phyloP scores from a whole-genome alignment of 2,888 invertebrate genomes.

The Sphaerophoria taeniata region DNA sequence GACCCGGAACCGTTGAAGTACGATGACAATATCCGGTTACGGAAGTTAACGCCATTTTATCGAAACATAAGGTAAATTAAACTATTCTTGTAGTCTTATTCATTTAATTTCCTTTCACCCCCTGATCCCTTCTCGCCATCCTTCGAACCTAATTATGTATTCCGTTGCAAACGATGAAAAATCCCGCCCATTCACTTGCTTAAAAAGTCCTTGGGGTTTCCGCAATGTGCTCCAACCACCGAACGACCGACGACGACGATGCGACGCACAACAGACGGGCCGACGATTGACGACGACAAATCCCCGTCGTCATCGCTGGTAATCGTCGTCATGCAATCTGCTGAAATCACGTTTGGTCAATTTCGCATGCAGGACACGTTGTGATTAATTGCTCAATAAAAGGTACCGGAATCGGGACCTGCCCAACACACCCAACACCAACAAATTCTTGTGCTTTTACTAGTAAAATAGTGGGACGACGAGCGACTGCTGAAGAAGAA shows the following conservation, averaged over 20 bases:
- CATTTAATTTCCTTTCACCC: slow-evolving; percentile 23
- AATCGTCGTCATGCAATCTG: slow-evolving; percentile 73
- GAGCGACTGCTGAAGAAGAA: background rate
- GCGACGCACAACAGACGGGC: too few species aligned
- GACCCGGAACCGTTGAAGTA: slow-evolving; percentile 17
- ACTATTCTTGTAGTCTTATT: slow-evolving; percentile 53
- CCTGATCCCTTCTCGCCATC: background rate
- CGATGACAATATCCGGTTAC: slow-evolving; percentile 17
- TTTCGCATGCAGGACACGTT: slow-evolving; percentile 79
- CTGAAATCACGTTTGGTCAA: slow-evolving; percentile 78
- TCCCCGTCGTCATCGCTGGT: slow-evolving; percentile 68
- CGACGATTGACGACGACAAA: too few species aligned
- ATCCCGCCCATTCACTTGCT: slow-evolving; percentile 66
- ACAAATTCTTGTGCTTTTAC: background rate
- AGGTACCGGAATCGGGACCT: slow-evolving; percentile 48
- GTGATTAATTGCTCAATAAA: slow-evolving; percentile 79
- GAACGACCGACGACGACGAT: slow-evolving; percentile 20
- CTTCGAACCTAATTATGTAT: slow-evolving; percentile 50
- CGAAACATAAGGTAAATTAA: slow-evolving; percentile 70
- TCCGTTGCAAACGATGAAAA: slow-evolving; percentile 53
- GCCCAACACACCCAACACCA: background rate
- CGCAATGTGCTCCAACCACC: too few species aligned
- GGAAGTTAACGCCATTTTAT: slow-evolving; percentile 40
- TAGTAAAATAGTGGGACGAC: background rate
- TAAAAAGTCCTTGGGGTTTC: slow-evolving; percentile 49